Percentiles rank a stretch among this genome's conserved stretches.
Conservation (phyloP, 1,140 invertebrate genomes). For the Streblospio benedicti region DNA sequence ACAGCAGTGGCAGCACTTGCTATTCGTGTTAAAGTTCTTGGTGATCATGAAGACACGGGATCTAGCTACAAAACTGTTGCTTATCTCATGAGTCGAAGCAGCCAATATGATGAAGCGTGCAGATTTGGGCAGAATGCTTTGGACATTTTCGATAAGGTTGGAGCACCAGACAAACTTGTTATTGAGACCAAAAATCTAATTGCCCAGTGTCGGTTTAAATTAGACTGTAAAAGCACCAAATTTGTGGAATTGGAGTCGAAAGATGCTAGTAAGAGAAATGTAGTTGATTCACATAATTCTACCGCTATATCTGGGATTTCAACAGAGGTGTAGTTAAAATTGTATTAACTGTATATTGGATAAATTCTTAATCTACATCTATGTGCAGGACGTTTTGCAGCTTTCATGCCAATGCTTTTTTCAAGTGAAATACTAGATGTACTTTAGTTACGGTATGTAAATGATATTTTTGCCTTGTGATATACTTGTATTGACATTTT, state of each 20-base stretch:
- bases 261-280: constrained; percentile 1
- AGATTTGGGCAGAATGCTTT: constrained; percentile 10
- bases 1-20: not conserved
- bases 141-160: constrained; percentile 5
- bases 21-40: constrained; percentile 7
- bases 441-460: no score
- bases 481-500: no score
- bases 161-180: not conserved
- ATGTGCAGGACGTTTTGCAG: no score
- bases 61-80: constrained; percentile 6
- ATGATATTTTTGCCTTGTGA: no score
- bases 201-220: not conserved
- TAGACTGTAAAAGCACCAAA: constrained; percentile 1
- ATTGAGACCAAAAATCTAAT: constrained; percentile 11
- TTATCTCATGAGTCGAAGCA: constrained; percentile 13
- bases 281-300: no score
- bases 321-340: no score
- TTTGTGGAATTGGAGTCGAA: constrained; percentile 4
- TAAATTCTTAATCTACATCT: no score
- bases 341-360: no score
- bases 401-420: no score
- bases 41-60: constrained; percentile 6
- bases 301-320: no score
- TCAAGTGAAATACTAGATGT: no score
- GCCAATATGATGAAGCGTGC: constrained; percentile 11